Conservation (phyloP, 1,140 invertebrate species). For the Luehdorfia chinensis region DNA sequence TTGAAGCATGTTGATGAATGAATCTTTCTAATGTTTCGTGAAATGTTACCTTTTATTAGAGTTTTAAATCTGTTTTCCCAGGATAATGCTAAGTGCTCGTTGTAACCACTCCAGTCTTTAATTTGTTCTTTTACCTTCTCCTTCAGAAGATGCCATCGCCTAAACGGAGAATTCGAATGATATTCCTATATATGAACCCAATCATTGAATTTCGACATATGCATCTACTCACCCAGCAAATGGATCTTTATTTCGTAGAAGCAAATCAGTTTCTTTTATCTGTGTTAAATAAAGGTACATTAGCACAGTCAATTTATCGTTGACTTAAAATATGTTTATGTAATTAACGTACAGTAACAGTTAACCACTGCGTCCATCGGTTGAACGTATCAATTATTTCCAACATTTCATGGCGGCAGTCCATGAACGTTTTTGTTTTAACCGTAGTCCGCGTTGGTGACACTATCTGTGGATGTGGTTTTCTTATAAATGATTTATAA, state of each 20-base stretch:
- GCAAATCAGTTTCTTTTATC: conserved; percentile 50
- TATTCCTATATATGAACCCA: too few species aligned
- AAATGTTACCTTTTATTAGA: conserved; percentile 52
- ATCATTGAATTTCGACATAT: too few species aligned
- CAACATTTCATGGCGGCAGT: conserved; percentile 54
- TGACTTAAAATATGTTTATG: too few species aligned
- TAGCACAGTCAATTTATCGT: too few species aligned
- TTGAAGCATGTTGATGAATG: too few species aligned
- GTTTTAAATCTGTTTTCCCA: conserved; percentile 52
- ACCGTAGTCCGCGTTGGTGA: conserved; percentile 39
- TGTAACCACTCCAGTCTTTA: conserved; percentile 54
- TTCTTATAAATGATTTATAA: too few species aligned
- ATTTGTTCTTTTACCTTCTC: conserved; percentile 45
- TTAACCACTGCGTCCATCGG: conserved; percentile 59
- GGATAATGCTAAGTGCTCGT: conserved; percentile 42
- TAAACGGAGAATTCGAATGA: conserved; percentile 25
- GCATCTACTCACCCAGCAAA: conserved; percentile 11
- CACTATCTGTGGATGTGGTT: conserved; percentile 42
- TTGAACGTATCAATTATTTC: conserved; percentile 62
- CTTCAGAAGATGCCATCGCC: conserved; percentile 53
- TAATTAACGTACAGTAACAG: conserved; percentile 40
- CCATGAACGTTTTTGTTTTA: conserved; percentile 45
- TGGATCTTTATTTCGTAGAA: conserved; percentile 22
- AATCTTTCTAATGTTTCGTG: too few species aligned
- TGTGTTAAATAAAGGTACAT: conserved; percentile 22